Evolutionary conservation across 2,113 vertebrate species (phyloP), one percentile per base, ranked within the genome.

Genomic region (Microcebus jonahi): DNA sequence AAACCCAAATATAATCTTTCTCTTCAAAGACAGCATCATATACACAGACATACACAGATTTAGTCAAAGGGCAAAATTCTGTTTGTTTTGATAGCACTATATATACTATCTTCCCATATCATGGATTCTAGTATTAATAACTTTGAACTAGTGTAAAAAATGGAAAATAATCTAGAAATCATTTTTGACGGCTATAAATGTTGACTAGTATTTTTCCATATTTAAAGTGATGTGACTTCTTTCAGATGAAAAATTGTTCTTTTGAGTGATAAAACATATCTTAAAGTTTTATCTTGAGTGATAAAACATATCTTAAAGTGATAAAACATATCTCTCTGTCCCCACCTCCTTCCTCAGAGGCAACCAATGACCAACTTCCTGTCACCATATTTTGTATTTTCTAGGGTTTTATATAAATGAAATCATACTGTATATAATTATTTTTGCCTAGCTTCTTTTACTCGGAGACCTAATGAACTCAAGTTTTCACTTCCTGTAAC

Each of bases 1-100:
- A 95, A 76, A 94, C 2, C 27, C 57, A 90, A 71, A 48, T 50
- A 59, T 6, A 31, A 80, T 88, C 29, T 95, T 71, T 85, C 63
- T 97, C 48, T 79, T 95, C 91, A 97, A 91, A 92, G 39, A 48
- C 27, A 97, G 20, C 14, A 80, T 48, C 45, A 65, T 57, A 59
- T 6, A 81, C 6, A 76, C 4, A 25, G 21, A 82, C 31, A 79
- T 2, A 42, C 81, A 23, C 8, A 45, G 29, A 67, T 36, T 77
- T 84, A 82, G 42, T 68, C 65, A 81, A 95, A 95, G 36, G 59
- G 20, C n/a, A 36, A 88, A 71, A 85, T 82, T 71, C 50, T 55
- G 79, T 63, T 93, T 94, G 55, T 86, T 81, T 88, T 90, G 45
- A 27, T 55, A 90, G 63, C 21, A 85, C 12, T 48, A 27, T 75